These are phyloP conservation scores for Nixonia krombeini DNA, from an alignment of 1,140 invertebrate species.

Conservation along the genomic window DNA sequence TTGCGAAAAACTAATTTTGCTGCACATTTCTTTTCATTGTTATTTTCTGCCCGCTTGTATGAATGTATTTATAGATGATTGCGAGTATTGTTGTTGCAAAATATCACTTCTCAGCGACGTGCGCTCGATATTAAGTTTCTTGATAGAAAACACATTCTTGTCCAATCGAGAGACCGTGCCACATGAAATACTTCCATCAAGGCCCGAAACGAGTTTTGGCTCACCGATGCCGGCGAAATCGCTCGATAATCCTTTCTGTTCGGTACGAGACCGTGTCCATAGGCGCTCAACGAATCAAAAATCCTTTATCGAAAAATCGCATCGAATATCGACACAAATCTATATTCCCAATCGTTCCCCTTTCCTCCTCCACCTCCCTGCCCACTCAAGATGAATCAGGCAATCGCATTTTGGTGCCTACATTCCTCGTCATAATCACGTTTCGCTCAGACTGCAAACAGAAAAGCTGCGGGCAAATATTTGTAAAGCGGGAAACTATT, in stretches of 20 bases:
- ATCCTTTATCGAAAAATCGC: slow-evolving; percentile 18
- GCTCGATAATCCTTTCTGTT: slow-evolving; percentile 18
- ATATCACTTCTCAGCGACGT: no score
- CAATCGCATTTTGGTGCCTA: slow-evolving; percentile 40
- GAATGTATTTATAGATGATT: background rate
- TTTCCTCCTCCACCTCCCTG: slow-evolving; percentile 11
- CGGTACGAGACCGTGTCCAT: slow-evolving; percentile 9
- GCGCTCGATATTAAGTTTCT: background rate
- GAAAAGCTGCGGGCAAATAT: slow-evolving; percentile 40
- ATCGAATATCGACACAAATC: slow-evolving; percentile 1
- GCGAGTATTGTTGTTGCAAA: no score
- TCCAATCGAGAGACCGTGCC: background rate
- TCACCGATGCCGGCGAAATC: slow-evolving; percentile 9
- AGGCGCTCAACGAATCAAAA: slow-evolving; percentile 12
- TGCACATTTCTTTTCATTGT: no score
- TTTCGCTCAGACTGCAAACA: slow-evolving; percentile 43
- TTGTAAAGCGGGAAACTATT: no score
- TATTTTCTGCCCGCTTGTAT: no score
- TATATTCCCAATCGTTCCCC: background rate
- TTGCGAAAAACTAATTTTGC: background rate
- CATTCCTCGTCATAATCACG: slow-evolving; percentile 38
- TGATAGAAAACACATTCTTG: slow-evolving; percentile 10
- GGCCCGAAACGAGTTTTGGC: slow-evolving; percentile 16
- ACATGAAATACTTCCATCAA: slow-evolving; percentile 11
- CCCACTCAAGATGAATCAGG: no score